Percentiles rank a stretch among this genome's conserved stretches.
Evolutionary conservation across 1,140 invertebrate genomes (phyloP).

Genomic region (Venustaconcha ellipsiformis): DNA sequence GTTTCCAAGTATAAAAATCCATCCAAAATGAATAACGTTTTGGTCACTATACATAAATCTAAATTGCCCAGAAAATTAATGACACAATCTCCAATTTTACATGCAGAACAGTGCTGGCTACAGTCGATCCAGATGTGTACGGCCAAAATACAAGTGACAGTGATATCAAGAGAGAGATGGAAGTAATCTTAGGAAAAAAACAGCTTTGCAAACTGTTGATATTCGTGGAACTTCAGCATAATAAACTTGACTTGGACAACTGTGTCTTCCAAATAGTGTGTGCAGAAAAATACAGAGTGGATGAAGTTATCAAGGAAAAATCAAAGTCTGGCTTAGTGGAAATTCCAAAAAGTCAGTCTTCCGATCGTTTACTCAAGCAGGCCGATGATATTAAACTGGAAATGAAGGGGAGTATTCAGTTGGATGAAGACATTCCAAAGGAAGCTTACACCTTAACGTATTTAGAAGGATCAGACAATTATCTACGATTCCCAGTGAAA

Average conservation of each 20-base stretch:
- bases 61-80: too few relatives aligned
- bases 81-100: too few relatives aligned
- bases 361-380: slow-evolving; percentile 24
- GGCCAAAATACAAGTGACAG: slow-evolving; percentile 6
- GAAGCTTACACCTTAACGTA: slow-evolving; percentile 29
- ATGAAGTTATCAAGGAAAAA: slow-evolving; percentile 26
- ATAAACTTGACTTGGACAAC: slow-evolving; percentile 7
- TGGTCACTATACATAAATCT: too few relatives aligned
- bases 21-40: too few relatives aligned
- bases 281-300: slow-evolving; percentile 24
- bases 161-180: slow-evolving; percentile 20
- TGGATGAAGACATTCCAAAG: slow-evolving; percentile 27
- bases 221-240: slow-evolving; percentile 29
- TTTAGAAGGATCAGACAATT: slow-evolving; percentile 31
- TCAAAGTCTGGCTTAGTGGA: slow-evolving; percentile 25
- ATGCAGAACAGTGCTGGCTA: slow-evolving; percentile 26
- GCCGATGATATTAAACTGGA: slow-evolving; percentile 30
- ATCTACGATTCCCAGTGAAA: slow-evolving; percentile 29
- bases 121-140: slow-evolving; percentile 19
- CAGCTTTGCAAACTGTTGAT: slow-evolving; percentile 27
- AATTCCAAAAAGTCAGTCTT: slow-evolving; percentile 33
- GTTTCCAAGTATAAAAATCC: too few relatives aligned
- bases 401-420: slow-evolving; percentile 20
- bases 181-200: slow-evolving; percentile 24
- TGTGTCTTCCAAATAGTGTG: slow-evolving; percentile 22